A percentile compares a stretch with the other conserved stretches of the same genome.
These are phyloP conservation scores for Pelagia noctiluca DNA, from an alignment of 30 jellyfish, hydroid and myxozoan species.

Conservation along the genomic window DNA sequence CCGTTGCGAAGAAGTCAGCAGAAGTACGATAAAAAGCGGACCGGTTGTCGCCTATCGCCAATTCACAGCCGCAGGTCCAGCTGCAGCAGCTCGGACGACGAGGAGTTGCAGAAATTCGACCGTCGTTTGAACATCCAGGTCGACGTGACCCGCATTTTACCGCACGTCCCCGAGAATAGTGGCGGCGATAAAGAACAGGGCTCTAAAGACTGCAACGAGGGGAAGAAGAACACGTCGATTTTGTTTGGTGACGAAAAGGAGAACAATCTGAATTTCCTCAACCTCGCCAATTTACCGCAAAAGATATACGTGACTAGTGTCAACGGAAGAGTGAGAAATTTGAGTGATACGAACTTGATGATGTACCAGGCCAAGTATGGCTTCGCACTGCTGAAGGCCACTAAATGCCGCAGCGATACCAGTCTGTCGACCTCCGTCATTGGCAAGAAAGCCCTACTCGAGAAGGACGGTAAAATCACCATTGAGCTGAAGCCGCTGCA, in stretches of 20 bases:
- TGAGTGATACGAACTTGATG: constrained; percentile 91
- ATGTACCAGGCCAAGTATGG: constrained; percentile 67
- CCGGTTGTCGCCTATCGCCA: constrained; percentile 96
- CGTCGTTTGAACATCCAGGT: constrained; percentile 59
- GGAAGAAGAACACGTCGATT: constrained; percentile 23
- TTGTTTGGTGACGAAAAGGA: constrained; percentile 59
- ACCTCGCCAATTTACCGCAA: constrained; percentile 25
- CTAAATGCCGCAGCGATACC: constrained; percentile 92
- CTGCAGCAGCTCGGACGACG: constrained; percentile 98
- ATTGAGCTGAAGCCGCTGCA: constrained; percentile 52
- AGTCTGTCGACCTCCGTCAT: constrained; percentile 48
- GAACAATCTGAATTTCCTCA: constrained; percentile 50
- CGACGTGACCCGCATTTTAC: constrained; percentile 45
- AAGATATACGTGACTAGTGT: constrained; percentile 52
- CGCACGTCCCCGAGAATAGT: constrained; percentile 68
- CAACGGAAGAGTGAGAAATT: constrained; percentile 76
- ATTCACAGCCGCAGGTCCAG: constrained; percentile 98
- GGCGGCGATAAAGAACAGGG: constrained; percentile 38
- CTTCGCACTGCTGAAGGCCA: constrained; percentile 26
- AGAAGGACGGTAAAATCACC: constrained; percentile 23
- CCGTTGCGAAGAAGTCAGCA: constrained; percentile 88
- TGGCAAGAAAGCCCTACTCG: constrained; percentile 56
- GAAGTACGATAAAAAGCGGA: constrained; percentile 72
- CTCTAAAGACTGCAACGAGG: constrained; percentile 41
- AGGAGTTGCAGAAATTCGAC: constrained; percentile 74